These are phyloP conservation scores for Drosophila nr. medialis DNA, from an alignment of 2,888 invertebrate genomes.

Conservation along the genomic window DNA sequence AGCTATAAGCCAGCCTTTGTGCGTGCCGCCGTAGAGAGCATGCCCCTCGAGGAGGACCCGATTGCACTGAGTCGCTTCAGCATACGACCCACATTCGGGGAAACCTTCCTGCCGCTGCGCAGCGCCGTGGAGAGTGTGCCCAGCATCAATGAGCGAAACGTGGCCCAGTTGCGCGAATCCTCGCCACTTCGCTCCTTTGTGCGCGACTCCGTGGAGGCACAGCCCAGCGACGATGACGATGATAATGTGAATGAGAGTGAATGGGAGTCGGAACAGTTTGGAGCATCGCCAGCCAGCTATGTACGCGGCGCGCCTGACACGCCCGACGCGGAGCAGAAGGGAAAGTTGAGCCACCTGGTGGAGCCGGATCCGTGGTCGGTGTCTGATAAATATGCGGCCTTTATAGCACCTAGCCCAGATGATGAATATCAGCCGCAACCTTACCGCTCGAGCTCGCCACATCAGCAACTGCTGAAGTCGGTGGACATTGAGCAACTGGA, in stretches of 20 bases:
- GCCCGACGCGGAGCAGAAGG: slow-evolving; percentile 29
- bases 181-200: slow-evolving; percentile 75
- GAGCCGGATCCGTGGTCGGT: slow-evolving; percentile 70
- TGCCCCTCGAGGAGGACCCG: slow-evolving; percentile 66
- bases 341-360: slow-evolving; percentile 37
- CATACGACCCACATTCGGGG: slow-evolving; percentile 79
- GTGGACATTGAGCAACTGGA: slow-evolving; percentile 71
- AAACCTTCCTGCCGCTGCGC: slow-evolving; percentile 87
- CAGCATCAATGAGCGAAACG: slow-evolving; percentile 60
- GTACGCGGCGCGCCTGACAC: slow-evolving; percentile 47
- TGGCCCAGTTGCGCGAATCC: slow-evolving; percentile 56
- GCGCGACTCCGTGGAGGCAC: slow-evolving; percentile 83
- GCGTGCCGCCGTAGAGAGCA: slow-evolving; percentile 83
- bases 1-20: slow-evolving; percentile 77
- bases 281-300: slow-evolving; percentile 12
- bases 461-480: slow-evolving; percentile 81
- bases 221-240: slow-evolving; percentile 70
- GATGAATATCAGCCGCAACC: slow-evolving; percentile 78
- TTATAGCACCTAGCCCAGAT: slow-evolving; percentile 63
- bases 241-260: slow-evolving; percentile 44
- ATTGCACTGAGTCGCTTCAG: slow-evolving; percentile 67
- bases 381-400: slow-evolving; percentile 82
- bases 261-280: slow-evolving; percentile 3
- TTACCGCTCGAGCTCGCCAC: slow-evolving; percentile 83
- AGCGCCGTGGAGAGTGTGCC: slow-evolving; percentile 92